Conservation (phyloP, 2,888 invertebrate genomes). For the Agonopterix subpropinquella region DNA sequence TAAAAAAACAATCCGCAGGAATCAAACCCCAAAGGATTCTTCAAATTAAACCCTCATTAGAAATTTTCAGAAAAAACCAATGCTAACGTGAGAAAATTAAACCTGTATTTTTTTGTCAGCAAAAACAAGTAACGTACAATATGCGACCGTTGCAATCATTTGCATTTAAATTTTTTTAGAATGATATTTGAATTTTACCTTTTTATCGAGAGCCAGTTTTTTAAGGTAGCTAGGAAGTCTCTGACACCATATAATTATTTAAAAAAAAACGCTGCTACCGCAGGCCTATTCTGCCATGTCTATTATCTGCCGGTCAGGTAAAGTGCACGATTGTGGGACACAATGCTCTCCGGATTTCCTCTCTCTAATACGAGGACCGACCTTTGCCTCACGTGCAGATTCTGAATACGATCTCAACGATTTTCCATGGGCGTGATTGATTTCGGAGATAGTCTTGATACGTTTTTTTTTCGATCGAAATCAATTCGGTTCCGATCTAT, state of each 20-base stretch:
- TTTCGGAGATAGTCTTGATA: slow-evolving; percentile 63
- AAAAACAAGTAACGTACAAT: slow-evolving; percentile 40
- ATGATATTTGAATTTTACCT: slow-evolving; percentile 29
- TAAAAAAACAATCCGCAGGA: slow-evolving; percentile 43
- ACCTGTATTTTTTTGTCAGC: slow-evolving; percentile 36
- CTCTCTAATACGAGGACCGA: slow-evolving; percentile 68
- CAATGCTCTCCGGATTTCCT: slow-evolving; percentile 73
- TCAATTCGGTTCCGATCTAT: slow-evolving; percentile 39
- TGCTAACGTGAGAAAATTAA: slow-evolving; percentile 74
- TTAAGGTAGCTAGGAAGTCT: slow-evolving; percentile 17
- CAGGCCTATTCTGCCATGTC: slow-evolving; percentile 40
- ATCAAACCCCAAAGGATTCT: slow-evolving; percentile 74
- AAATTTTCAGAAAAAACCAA: slow-evolving; percentile 52
- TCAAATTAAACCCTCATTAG: slow-evolving; percentile 74
- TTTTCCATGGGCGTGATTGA: slow-evolving; percentile 74
- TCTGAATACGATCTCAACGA: slow-evolving; percentile 53
- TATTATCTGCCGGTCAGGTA: slow-evolving; percentile 69
- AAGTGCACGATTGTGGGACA: slow-evolving; percentile 62
- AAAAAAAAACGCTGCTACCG: slow-evolving; percentile 45
- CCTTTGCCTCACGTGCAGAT: slow-evolving; percentile 71
- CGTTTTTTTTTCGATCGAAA: slow-evolving; percentile 24
- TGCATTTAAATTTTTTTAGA: slow-evolving; percentile 45
- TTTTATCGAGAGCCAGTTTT: slow-evolving; percentile 14
- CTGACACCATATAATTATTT: slow-evolving; percentile 60
- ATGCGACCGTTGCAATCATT: slow-evolving; percentile 62